Conservation (phyloP, 2,888 invertebrate genomes). For the Athalia cordata region DNA sequence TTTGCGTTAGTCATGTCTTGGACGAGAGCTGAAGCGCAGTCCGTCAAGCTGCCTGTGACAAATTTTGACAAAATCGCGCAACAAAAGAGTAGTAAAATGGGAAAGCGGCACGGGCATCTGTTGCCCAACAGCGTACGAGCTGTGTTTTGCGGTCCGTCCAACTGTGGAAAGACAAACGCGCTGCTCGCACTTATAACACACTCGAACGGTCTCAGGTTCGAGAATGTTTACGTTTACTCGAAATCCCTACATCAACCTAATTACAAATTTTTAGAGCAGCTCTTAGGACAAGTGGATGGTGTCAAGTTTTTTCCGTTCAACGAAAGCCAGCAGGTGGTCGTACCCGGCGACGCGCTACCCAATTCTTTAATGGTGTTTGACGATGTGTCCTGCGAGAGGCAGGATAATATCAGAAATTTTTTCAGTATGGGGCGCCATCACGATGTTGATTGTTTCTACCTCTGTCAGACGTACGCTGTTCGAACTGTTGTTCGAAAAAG, state of each 20-base stretch:
- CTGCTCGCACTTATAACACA: constrained; percentile 61
- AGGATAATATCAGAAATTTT: constrained; percentile 51
- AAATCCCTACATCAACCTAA: constrained; percentile 60
- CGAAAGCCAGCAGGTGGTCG: neutral
- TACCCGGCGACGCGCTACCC: constrained; percentile 21
- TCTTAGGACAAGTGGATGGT: neutral
- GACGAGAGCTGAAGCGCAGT: neutral
- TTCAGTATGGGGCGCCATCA: constrained; percentile 55
- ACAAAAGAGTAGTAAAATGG: neutral
- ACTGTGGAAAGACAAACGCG: constrained; percentile 66
- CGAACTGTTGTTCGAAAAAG: too few species aligned
- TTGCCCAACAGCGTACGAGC: constrained; percentile 56
- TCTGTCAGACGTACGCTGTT: constrained; percentile 47
- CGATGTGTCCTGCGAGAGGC: constrained; percentile 62
- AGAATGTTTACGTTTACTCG: constrained; percentile 65
- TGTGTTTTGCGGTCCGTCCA: constrained; percentile 58
- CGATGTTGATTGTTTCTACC: constrained; percentile 20
- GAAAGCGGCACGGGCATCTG: constrained; percentile 54
- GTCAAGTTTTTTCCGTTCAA: neutral
- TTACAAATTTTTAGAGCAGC: constrained; percentile 49
- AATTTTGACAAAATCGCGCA: constrained; percentile 44
- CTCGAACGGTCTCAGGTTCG: constrained; percentile 63
- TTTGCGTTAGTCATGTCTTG: neutral
- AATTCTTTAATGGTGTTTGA: constrained; percentile 70
- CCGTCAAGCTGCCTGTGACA: constrained; percentile 32